Evolutionary conservation across 1,140 invertebrate species (phyloP), one percentile per base, ranked within the genome.

Genomic region (Ericerus pela): DNA sequence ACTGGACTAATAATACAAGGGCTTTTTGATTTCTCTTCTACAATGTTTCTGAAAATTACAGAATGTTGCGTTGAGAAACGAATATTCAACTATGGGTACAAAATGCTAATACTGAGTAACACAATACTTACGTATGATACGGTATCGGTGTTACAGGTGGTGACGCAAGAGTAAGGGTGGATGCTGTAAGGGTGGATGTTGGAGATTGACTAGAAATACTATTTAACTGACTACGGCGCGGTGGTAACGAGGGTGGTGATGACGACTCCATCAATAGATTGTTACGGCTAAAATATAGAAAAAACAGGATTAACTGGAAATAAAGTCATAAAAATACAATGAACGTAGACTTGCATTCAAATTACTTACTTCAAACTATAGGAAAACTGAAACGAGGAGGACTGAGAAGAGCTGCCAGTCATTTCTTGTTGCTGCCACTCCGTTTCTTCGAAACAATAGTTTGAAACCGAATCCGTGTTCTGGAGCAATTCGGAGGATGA

Each of bases 381-480:
- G 24, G 29, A 33, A 54, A 33, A 33, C 11, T 30, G 18, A 55
- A 78, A 78, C 14, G 76, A 77, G 64, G 75, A 78, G 4, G 76
- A 79, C 60, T 79, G 77, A 1, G 76, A 74, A 1, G 74, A 75
- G 10, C 74, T 73, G 20, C 73, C 61, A 51, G 74, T 72, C 63
- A 77, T 71, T 68, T 62, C 84, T 24, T 47, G 41, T 24, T 47
- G 22, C 14, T 47, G 41, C 41, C 41, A 47, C 14, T 47, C 41
- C 11, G 41, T 24, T 47, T 47, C 20, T 47, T 24, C 8, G 26
- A 47, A 4, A 24, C 18, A 83, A 65, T 82, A 85, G 10, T 82
- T 80, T 65, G 88, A 85, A 63, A 89, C 76, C 1, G 86, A 89
- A 63, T 89, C 76, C 1, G 86, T 89, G 66, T 89, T 85, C 27